Base-by-base conservation (phyloP, 2,888 invertebrate species). In the Epinotia nisella region DNA sequence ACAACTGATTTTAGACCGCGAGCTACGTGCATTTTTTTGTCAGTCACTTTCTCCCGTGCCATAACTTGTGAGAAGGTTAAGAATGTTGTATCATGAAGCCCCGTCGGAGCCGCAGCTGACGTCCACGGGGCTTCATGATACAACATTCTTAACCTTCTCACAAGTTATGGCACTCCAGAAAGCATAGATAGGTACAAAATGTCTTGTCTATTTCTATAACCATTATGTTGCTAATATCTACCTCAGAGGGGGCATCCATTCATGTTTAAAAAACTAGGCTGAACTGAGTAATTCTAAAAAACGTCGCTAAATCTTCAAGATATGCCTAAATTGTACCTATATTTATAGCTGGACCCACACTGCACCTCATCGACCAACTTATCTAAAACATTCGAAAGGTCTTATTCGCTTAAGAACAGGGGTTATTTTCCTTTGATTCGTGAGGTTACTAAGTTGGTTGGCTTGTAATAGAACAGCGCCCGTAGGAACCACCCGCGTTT, bases 301-400 rank as follows among this genome's bases (percentile, higher is more conserved):
- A 7, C 39, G n/a, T 55, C n/a, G 66, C 66, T 41, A 56, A 56
- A 66, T 66, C 66, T 41, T 24, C 41, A 66, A 66, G 55, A 56
- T 53, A 56, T 56, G 13, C 29, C 35, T 19, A 29, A 39, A 66
- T n/a, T 56, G 41, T 66, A n/a, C n/a, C n/a, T n/a, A 53, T 53
- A 61, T 69, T 69, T 69, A 69, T 53, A 53, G 11, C 24, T 2
- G 61, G 69, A 53, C 69, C 60, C 69, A 69, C 69, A 69, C 69
- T 21, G 53, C 41, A 53, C 19, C 1, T 21, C 17, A 39, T 17
- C 2, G 21, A 24, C 55, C 66, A 56, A 56, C 21, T 55, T 56
- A 56, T 41, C 21, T 7, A n/a, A 39, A 41, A 56, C 11, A 55
- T 7, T 11, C 11, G 3, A n/a, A 21, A 56, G 21, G 11, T 39